Conservation (phyloP, 2,113 vertebrate species). For the Ammodytes dubius region DNA sequence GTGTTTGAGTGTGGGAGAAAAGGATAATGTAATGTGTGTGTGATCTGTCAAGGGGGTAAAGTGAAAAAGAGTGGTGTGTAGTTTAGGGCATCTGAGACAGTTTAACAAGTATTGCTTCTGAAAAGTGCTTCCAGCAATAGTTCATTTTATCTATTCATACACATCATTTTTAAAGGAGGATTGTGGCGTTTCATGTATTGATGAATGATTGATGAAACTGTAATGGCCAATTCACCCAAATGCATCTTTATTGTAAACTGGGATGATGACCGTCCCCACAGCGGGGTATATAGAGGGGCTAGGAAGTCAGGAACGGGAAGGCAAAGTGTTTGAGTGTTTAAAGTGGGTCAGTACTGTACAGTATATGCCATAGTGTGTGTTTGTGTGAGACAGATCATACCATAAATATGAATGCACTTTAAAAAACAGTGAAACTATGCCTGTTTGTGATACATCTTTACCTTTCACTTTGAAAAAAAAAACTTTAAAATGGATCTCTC, state of each 20-base stretch:
- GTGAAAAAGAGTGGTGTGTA: constrained; percentile 17
- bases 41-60: constrained; percentile 19
- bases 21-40: constrained; percentile 15
- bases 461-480: no score
- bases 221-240: constrained; percentile 70
- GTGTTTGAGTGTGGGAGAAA: not conserved
- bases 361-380: not conserved
- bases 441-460: no score
- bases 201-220: constrained; percentile 75
- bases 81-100: constrained; percentile 8
- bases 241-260: constrained; percentile 62
- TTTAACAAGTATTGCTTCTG: constrained; percentile 26
- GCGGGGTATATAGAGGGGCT: not conserved
- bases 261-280: constrained; percentile 5
- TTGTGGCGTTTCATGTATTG: constrained; percentile 40
- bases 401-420: not conserved
- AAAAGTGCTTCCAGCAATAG: constrained; percentile 53
- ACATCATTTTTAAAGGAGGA: constrained; percentile 35
- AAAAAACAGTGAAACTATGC: no score
- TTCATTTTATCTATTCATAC: constrained; percentile 58
- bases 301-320: not conserved
- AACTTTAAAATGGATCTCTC: no score
- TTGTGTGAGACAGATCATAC: not conserved
- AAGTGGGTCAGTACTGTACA: no score
- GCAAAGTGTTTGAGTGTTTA: not conserved